A percentile compares a stretch with the other conserved stretches of the same genome.
Conservation (phyloP, 2,113 vertebrate genomes). For the Coptodon rendalli region DNA sequence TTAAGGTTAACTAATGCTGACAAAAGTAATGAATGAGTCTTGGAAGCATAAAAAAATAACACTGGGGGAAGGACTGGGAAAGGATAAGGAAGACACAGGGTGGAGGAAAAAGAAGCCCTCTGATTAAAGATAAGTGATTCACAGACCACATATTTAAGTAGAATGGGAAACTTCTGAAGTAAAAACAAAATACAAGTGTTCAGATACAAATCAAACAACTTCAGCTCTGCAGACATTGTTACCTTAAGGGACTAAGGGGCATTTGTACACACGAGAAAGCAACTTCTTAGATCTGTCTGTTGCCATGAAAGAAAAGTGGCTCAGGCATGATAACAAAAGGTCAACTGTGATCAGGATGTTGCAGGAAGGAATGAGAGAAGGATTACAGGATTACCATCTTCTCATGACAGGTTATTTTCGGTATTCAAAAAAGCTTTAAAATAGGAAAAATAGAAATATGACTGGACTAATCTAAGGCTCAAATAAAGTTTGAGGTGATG, state of each 20-base stretch:
- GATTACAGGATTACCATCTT: background rate
- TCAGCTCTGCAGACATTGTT: background rate
- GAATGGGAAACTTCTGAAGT: background rate
- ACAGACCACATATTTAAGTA: background rate
- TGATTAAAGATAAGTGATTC: background rate
- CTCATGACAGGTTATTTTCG: background rate
- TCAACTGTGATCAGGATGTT: background rate
- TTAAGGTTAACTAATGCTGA: background rate
- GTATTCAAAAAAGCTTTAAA: background rate
- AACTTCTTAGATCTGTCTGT: background rate
- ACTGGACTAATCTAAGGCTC: background rate
- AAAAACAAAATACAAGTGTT: background rate
- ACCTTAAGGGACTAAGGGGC: background rate
- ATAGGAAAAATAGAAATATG: background rate
- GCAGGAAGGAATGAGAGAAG: background rate
- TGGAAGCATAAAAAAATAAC: background rate
- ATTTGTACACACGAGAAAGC: background rate
- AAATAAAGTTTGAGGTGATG: background rate
- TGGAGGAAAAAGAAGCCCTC: background rate
- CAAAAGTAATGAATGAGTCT: background rate
- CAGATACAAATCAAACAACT: background rate
- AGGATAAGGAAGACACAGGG: background rate
- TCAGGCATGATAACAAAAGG: background rate
- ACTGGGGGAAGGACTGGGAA: background rate
- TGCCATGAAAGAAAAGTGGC: background rate